A percentile compares a stretch with the other conserved stretches of the same genome.
Evolutionary conservation across 2,888 invertebrate genomes (phyloP).

Genomic region (Bimastos eiseni): DNA sequence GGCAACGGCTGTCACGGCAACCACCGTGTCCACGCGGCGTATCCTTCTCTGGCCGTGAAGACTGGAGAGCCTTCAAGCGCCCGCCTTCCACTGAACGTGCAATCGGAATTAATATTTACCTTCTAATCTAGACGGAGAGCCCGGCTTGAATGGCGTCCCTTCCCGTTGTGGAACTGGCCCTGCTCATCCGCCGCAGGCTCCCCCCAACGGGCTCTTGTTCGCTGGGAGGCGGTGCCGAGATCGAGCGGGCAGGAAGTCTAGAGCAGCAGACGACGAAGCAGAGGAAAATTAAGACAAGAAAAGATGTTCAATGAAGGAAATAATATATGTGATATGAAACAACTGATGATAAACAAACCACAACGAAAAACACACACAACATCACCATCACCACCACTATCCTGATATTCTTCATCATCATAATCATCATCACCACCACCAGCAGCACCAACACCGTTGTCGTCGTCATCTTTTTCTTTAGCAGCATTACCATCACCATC

Average conservation of each 20-base stretch:
- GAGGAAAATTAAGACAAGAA: not conserved
- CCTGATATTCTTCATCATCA: not conserved
- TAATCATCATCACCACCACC: not conserved
- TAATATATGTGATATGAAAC: not conserved
- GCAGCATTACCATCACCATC: not conserved
- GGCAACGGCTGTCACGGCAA: conserved; percentile 13
- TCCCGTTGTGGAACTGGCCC: not conserved
- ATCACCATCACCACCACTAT: not conserved
- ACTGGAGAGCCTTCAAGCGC: not conserved
- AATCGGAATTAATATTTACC: not conserved
- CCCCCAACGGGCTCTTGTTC: not conserved
- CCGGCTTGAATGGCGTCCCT: not conserved
- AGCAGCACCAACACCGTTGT: not conserved
- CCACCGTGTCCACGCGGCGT: not conserved
- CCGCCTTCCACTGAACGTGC: not conserved
- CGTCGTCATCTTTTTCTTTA: not conserved
- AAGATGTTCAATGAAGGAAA: not conserved
- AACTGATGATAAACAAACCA: too few species aligned
- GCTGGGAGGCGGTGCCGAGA: not conserved
- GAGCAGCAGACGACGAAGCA: not conserved
- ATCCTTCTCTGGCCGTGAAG: not conserved
- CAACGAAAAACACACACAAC: not conserved
- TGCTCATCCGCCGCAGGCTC: not conserved
- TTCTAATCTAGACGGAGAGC: not conserved
- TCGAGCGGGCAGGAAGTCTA: not conserved